Percentiles rank a stretch among this genome's conserved stretches.
These are phyloP conservation scores for Gortyna flavago DNA, from an alignment of 2,888 invertebrate genomes.

Conservation along the genomic window DNA sequence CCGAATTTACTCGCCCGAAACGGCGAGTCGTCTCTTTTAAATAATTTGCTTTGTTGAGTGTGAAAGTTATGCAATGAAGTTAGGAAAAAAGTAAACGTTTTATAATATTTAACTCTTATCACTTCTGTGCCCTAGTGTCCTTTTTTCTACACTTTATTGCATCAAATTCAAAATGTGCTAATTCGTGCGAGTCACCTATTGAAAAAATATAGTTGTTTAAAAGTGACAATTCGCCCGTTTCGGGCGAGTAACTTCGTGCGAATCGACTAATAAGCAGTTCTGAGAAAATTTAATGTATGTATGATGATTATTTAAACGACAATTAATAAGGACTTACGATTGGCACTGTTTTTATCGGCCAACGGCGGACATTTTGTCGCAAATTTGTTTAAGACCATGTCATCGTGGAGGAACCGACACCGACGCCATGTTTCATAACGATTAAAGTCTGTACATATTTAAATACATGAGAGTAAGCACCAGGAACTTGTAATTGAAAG, in stretches of 20 bases:
- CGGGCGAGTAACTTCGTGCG: neutral
- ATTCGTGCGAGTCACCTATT: neutral
- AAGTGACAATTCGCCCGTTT: neutral
- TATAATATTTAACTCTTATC: neutral
- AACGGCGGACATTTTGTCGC: conserved; percentile 57
- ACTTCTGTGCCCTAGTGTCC: neutral
- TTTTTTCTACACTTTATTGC: neutral
- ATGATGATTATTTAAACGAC: conserved; percentile 49
- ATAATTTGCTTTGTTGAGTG: neutral
- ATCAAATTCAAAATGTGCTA: neutral
- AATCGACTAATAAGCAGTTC: conserved; percentile 52
- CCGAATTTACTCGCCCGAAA: neutral
- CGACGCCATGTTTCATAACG: conserved; percentile 60
- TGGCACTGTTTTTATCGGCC: conserved; percentile 52
- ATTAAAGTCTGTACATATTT: conserved; percentile 67
- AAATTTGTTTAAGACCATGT: conserved; percentile 50
- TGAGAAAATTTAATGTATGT: conserved; percentile 62
- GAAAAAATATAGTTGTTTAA: too few relatives aligned
- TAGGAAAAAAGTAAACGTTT: neutral
- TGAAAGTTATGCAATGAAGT: neutral
- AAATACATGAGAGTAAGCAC: conserved; percentile 54
- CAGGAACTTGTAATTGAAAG: conserved; percentile 52
- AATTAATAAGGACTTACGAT: conserved; percentile 62
- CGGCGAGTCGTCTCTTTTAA: neutral
- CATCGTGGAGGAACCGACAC: conserved; percentile 54